These are phyloP conservation scores for Nyctalus aviator DNA, from an alignment of 2,797 vertebrate genomes.

Conservation along the genomic window DNA sequence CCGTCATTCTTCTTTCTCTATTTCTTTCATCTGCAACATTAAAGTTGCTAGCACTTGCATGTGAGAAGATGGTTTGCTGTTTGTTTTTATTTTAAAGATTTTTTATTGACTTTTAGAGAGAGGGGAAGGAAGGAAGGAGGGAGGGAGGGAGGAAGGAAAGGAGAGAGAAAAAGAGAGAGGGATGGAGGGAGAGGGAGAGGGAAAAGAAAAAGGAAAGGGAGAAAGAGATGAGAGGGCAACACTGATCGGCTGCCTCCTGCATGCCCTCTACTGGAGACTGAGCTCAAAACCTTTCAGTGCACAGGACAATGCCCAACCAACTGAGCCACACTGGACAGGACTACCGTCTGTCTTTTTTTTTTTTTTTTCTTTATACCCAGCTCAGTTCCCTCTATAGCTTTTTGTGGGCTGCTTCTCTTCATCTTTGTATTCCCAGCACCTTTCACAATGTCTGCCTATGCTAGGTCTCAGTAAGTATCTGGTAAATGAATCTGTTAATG, in stretches of 20 bases:
- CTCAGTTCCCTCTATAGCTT: background rate
- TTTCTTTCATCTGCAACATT: background rate
- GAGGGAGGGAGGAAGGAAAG: background rate
- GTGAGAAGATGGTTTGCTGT: background rate
- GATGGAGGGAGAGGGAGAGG: too few relatives aligned
- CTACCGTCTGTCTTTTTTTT: background rate
- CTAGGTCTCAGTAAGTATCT: background rate
- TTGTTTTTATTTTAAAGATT: background rate
- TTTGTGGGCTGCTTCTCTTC: background rate
- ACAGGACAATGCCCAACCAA: background rate
- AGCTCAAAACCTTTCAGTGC: background rate
- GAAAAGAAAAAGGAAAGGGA: too few relatives aligned
- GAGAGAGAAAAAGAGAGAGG: too few relatives aligned
- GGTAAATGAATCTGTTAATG: conserved; percentile 42
- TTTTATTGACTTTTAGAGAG: background rate
- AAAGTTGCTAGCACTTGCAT: background rate
- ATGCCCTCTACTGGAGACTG: background rate
- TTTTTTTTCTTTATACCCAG: background rate
- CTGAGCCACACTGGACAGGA: background rate
- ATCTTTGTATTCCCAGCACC: background rate
- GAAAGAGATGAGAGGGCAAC: background rate
- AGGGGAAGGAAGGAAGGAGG: background rate
- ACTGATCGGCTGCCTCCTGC: background rate
- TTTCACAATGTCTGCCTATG: background rate
- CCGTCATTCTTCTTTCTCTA: background rate